Base-by-base conservation (phyloP, 2,888 invertebrate species). In the Pollenia amentaria region DNA sequence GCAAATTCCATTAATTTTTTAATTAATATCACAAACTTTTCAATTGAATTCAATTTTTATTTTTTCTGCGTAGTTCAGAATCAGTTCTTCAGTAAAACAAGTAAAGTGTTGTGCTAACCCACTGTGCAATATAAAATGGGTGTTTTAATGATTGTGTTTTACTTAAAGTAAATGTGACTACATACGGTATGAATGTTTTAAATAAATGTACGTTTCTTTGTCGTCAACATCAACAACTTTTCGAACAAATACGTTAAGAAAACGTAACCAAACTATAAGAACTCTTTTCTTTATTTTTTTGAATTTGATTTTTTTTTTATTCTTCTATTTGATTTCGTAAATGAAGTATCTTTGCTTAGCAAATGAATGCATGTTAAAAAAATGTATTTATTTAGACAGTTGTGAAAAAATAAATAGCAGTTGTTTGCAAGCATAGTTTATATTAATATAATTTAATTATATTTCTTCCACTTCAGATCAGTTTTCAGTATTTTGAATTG, bases 191-290 rank as follows among this genome's bases (percentile, higher is more conserved):
- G 48, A 57, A 73, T 73, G 57, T 81, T 76, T 76, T 53, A 69
- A 73, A 80, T 65, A 72, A 80, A 80, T 82, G 60, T 76, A 84
- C 78, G 57, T 84, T 84, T 78, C 67, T 65, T 73, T 69, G 78
- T 79, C 78, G 78, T 84, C 78, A 84, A 75, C 73, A 84, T 16
- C 64, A 21, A 38, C 21, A 76, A 55, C n/a, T 29, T 29, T 29
- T 29, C 29, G 29, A 18, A 14, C 14, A 76, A 64, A 51, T 46
- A 46, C 64, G 62, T 64, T 67, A 48, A 73, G 38, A 51, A 80
- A 76, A 76, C 76, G 70, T 80, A 85, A 72, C 85, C 65, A 80
- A 81, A 85, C 77, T 77, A 73, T 81, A 77, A 81, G 65, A 78
- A 72, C 38, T 84, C 73, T 85, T 29, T 29, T 67, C 53, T 75